These are phyloP conservation scores for Brachionus calyciflorus DNA, from an alignment of 1,140 invertebrate genomes.

Conservation along the genomic window DNA sequence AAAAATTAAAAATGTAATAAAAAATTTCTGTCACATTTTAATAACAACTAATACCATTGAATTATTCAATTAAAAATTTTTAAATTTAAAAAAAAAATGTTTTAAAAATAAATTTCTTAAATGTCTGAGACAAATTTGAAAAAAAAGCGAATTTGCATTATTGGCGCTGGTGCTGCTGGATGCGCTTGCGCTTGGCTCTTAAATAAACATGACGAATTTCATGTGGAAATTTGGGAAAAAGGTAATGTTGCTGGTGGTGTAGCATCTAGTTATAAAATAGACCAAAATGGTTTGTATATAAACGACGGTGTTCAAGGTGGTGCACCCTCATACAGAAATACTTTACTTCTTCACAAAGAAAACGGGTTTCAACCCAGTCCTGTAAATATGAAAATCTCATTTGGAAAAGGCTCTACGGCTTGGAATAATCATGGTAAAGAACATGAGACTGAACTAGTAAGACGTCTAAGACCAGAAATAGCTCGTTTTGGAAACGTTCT, in stretches of 20 bases:
- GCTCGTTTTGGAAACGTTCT: constrained; percentile 51
- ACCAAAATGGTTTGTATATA: constrained; percentile 49
- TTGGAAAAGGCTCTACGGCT: constrained; percentile 52
- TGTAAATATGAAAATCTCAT: constrained; percentile 53
- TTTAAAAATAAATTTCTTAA: too few species aligned
- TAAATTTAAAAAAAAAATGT: too few species aligned
- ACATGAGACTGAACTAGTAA: constrained; percentile 49
- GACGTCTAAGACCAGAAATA: constrained; percentile 51
- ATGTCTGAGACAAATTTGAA: too few species aligned
- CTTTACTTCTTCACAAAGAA: constrained; percentile 51
- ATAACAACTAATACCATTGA: too few species aligned
- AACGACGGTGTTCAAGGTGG: constrained; percentile 55
- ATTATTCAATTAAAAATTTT: too few species aligned
- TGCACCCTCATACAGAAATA: constrained; percentile 52
- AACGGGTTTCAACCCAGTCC: constrained; percentile 50
- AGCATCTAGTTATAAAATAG: constrained; percentile 50
- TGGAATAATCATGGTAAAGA: constrained; percentile 53
- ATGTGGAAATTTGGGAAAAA: constrained; percentile 54
- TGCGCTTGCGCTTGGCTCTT: constrained; percentile 51
- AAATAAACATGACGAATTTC: constrained; percentile 51
- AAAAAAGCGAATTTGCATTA: constrained; percentile 50
- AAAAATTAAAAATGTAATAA: too few species aligned
- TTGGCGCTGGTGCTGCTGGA: constrained; percentile 53
- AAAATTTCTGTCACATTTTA: too few species aligned
- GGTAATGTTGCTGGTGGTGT: constrained; percentile 51